These are phyloP conservation scores for Enteromius mattozi DNA, from an alignment of 2,797 vertebrate species.

Conservation along the genomic window DNA sequence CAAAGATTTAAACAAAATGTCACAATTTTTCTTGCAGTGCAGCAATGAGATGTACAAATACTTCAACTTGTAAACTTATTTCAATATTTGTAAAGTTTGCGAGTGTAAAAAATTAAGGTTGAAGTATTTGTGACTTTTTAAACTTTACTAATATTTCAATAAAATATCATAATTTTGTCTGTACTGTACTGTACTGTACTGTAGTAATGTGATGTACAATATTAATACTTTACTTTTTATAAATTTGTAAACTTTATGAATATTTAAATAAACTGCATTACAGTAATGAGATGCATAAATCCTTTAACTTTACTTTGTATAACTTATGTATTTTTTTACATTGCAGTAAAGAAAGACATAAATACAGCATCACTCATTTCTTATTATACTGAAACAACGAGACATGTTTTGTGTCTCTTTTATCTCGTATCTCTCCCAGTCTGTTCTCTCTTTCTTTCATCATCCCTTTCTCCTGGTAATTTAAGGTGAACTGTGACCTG, in stretches of 20 bases:
- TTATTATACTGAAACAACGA: not conserved
- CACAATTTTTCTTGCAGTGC: not conserved
- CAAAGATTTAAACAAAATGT: too few relatives aligned
- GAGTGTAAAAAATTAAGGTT: not conserved
- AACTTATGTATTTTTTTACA: not conserved
- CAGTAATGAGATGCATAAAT: not conserved
- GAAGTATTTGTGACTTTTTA: not conserved
- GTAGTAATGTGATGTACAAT: not conserved
- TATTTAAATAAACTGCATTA: not conserved
- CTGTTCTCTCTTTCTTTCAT: not conserved
- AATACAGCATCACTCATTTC: not conserved
- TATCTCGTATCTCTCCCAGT: not conserved
- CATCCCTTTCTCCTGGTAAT: not conserved
- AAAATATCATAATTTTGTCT: not conserved
- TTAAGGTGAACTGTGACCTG: constrained; percentile 39
- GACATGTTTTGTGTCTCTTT: not conserved
- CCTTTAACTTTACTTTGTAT: not conserved
- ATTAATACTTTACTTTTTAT: not conserved
- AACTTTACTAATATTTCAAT: not conserved
- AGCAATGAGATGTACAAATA: not conserved
- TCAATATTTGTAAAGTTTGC: not conserved
- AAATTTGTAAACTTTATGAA: not conserved
- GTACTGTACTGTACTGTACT: not conserved
- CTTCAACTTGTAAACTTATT: not conserved
- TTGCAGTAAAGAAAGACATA: too few relatives aligned